Evolutionary conservation across 2,888 invertebrate species (phyloP).

Genomic region (Pogonocherus hispidulus): DNA sequence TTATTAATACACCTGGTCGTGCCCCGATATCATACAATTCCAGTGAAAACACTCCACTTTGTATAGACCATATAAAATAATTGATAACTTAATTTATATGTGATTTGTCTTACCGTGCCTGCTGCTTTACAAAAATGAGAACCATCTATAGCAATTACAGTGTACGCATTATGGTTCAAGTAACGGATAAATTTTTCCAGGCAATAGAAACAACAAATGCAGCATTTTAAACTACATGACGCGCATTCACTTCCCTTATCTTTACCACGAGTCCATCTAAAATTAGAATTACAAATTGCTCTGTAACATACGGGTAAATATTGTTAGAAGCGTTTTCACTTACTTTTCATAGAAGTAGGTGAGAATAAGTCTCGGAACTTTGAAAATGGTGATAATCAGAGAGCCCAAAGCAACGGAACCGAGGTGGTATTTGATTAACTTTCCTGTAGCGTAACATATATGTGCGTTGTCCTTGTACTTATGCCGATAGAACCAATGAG

Average conservation of each 20-base stretch:
- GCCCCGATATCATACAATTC: no score
- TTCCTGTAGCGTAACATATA: constrained; percentile 79
- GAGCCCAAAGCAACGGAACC: constrained; percentile 97
- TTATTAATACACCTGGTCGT: no score
- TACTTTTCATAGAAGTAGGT: constrained; percentile 89
- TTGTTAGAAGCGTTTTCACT: no score
- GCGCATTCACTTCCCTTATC: constrained; percentile 83
- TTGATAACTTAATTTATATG: no score
- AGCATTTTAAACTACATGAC: constrained; percentile 82
- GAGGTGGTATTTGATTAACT: constrained; percentile 88
- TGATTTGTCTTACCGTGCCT: constrained; percentile 76
- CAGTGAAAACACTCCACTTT: no score
- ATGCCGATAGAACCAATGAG: constrained; percentile 93
- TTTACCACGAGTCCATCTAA: constrained; percentile 76
- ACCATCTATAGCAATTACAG: constrained; percentile 93
- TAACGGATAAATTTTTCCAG: constrained; percentile 93
- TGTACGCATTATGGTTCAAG: constrained; percentile 95
- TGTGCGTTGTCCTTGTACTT: constrained; percentile 78
- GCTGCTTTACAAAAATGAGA: constrained; percentile 93
- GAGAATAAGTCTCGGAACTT: constrained; percentile 89
- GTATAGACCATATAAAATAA: no score
- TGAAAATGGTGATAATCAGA: constrained; percentile 92
- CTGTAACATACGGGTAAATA: no score
- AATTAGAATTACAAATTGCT: constrained; percentile 47
- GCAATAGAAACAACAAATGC: constrained; percentile 92